Evolutionary conservation across 2,888 invertebrate species (phyloP).

Genomic region (Lissonota sp.): DNA sequence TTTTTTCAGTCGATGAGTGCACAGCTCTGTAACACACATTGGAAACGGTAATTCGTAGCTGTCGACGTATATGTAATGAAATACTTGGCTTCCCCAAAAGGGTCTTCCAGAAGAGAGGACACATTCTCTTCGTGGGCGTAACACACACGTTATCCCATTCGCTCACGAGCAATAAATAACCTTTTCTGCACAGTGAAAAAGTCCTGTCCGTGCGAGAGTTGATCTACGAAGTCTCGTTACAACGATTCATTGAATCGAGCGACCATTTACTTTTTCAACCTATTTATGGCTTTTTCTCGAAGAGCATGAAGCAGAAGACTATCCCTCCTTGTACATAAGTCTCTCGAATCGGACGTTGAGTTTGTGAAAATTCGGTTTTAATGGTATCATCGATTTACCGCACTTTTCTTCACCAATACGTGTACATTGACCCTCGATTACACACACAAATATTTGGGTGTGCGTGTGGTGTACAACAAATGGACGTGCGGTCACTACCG

Average conservation of each 20-base stretch:
- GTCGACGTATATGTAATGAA: slow-evolving; percentile 6
- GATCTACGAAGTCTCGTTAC: slow-evolving; percentile 14
- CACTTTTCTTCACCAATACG: slow-evolving; percentile 27
- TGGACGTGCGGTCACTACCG: neutral
- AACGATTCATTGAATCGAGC: slow-evolving; percentile 48
- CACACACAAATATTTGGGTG: neutral
- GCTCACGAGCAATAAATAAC: slow-evolving; percentile 52
- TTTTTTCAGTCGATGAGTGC: neutral
- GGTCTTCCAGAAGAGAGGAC: slow-evolving; percentile 38
- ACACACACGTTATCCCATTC: slow-evolving; percentile 39
- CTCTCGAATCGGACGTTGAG: slow-evolving; percentile 75
- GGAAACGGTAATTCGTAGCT: neutral
- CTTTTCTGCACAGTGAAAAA: slow-evolving; percentile 27
- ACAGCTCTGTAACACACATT: neutral
- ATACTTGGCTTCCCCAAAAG: slow-evolving; percentile 27
- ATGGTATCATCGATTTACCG: slow-evolving; percentile 73
- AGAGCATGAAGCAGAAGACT: neutral
- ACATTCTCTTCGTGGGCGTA: slow-evolving; percentile 53
- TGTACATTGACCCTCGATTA: slow-evolving; percentile 9
- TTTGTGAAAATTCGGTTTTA: slow-evolving; percentile 71
- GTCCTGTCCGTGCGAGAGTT: neutral
- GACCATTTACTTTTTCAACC: slow-evolving; percentile 48
- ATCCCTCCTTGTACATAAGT: slow-evolving; percentile 49
- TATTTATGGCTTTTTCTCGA: slow-evolving; percentile 42
- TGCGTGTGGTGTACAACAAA: neutral